Evolutionary conservation across 1,140 invertebrate species (phyloP), one percentile per base, ranked within the genome.

Genomic region (Glomeris maerens): DNA sequence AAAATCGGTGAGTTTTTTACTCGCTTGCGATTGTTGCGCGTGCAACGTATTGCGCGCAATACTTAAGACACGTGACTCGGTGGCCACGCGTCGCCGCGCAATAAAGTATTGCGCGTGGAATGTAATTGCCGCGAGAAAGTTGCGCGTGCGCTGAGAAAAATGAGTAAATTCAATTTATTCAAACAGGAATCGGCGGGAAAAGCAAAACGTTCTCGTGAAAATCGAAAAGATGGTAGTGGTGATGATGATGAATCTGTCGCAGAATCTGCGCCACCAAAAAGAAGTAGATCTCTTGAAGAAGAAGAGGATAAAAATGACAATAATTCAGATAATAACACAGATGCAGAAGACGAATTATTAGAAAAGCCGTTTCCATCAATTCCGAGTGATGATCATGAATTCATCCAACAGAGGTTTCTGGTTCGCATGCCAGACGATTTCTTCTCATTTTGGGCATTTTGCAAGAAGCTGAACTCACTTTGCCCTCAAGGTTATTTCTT

Each of bases 391-490:
- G 52, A 61, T 1, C 66, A 69, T 52, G 61, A 69, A 51, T 65
- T 78, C 46, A 81, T 89, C 49, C 76, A 78, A 57, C 68, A 79
- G 53, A 77, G 83, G 58, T 90, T 91, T 66, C 64, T 90, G 27
- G 76, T 87, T 0, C 73, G 86, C 55, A 91, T 94, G 85, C 89
- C 90, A 10, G 60, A 74, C 41, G 89, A 94, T 66, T 93, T 95
- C 64, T 93, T 81, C 62, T 69, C 78, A 31, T 84, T 90, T 62
- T 88, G 81, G 74, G 71, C 80, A 45, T 84, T 91, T 59, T 88
- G 81, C 62, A 72, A 78, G 60, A 71, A 64, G 47, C 59, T 88
- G 13, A 74, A 77, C 45, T 62, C 69, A 7, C 67, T 67, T 7
- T 69, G 79, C 59, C 79, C 80, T 21, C 60, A 65, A 65, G 65